phyloP scores from a whole-genome alignment of 2,113 vertebrate genomes.

The Colaptes auratus region DNA sequence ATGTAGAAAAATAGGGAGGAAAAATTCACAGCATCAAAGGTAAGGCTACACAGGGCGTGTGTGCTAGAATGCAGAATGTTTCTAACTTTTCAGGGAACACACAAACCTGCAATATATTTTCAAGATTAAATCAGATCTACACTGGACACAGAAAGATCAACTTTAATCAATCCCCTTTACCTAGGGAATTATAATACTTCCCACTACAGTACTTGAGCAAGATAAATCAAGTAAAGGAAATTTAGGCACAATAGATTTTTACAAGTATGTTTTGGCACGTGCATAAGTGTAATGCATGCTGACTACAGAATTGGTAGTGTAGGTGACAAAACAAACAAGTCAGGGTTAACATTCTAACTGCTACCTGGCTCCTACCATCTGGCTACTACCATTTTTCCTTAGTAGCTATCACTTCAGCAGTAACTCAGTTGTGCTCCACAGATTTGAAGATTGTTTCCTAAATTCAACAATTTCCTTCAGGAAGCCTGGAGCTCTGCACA shows the following conservation, averaged over 20 bases:
- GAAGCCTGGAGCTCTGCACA: neutral
- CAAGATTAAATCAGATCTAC: neutral
- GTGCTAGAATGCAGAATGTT: neutral
- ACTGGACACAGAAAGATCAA: neutral
- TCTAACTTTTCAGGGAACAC: neutral
- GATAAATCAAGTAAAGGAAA: neutral
- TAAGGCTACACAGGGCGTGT: neutral
- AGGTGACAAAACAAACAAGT: neutral
- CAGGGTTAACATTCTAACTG: neutral
- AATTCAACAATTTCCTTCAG: constrained; percentile 1
- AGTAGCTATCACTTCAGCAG: neutral
- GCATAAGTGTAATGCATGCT: neutral
- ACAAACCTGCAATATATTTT: neutral
- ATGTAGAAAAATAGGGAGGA: neutral
- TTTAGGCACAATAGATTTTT: neutral
- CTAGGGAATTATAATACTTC: neutral
- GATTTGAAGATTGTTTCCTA: neutral
- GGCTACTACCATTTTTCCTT: neutral
- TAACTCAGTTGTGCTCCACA: neutral
- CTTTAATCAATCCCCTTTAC: neutral
- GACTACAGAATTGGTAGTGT: neutral
- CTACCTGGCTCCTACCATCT: neutral
- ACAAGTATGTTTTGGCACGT: neutral
- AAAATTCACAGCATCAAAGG: fast-evolving
- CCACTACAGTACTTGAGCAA: neutral